Evolutionary conservation across 1,140 invertebrate genomes (phyloP).

Genomic region (Pachyrhynchus sulphureomaculatus): DNA sequence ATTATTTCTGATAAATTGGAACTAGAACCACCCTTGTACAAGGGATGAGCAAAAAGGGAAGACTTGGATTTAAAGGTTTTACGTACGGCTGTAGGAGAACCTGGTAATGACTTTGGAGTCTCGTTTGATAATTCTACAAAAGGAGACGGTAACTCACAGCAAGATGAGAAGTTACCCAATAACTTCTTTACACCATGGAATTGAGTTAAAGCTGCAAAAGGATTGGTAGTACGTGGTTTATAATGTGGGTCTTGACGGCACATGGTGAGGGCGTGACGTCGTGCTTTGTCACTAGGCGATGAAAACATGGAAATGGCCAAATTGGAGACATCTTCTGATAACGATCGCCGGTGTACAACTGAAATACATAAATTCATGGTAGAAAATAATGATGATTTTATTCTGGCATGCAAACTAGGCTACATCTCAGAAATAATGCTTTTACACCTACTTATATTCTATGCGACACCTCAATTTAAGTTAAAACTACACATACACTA

Average conservation of each 20-base stretch:
- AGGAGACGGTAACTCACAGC: slow-evolving; percentile 70
- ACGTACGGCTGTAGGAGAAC: slow-evolving; percentile 52
- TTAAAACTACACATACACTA: too few species aligned
- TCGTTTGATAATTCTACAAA: slow-evolving; percentile 51
- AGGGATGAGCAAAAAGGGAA: slow-evolving; percentile 51
- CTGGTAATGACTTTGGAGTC: slow-evolving; percentile 54
- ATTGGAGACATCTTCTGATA: slow-evolving; percentile 65
- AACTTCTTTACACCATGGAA: slow-evolving; percentile 76
- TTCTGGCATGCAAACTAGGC: neutral
- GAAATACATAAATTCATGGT: slow-evolving; percentile 33
- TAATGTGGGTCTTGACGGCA: slow-evolving; percentile 78
- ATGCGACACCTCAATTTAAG: too few species aligned
- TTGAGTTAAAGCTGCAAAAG: slow-evolving; percentile 67
- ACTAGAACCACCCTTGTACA: slow-evolving; percentile 51
- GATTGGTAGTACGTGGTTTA: slow-evolving; percentile 67
- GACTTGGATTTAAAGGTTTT: slow-evolving; percentile 40
- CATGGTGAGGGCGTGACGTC: slow-evolving; percentile 72
- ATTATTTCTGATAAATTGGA: slow-evolving; percentile 49
- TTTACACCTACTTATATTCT: too few species aligned
- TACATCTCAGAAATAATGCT: too few species aligned
- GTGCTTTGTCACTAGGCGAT: slow-evolving; percentile 70
- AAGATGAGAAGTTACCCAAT: slow-evolving; percentile 73
- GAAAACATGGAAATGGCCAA: slow-evolving; percentile 56
- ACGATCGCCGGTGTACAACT: slow-evolving; percentile 66
- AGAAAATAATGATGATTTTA: neutral